Evolutionary conservation across 2,113 vertebrate species (phyloP).

Genomic region (Rhabdornis inornatus): DNA sequence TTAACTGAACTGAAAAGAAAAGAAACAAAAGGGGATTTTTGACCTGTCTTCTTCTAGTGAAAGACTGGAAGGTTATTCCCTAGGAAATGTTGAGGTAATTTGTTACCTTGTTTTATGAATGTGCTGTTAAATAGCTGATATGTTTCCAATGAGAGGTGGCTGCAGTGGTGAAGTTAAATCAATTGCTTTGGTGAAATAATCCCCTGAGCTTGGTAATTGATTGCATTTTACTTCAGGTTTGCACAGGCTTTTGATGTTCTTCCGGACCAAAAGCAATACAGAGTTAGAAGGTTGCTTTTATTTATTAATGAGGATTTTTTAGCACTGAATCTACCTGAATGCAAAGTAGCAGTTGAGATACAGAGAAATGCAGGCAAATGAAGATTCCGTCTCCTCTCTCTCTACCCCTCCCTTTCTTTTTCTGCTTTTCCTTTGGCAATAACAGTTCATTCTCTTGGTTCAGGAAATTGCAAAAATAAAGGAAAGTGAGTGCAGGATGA

Average conservation of each 20-base stretch:
- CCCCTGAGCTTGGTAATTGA: not conserved
- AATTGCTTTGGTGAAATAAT: constrained; percentile 30
- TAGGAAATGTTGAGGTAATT: not conserved
- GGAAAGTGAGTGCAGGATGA: not conserved
- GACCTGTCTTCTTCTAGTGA: not conserved
- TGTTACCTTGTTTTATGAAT: not conserved
- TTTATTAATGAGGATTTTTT: constrained; percentile 9
- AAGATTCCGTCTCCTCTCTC: not conserved
- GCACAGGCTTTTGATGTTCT: not conserved
- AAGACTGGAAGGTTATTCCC: not conserved
- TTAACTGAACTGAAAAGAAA: not conserved
- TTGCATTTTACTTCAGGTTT: not conserved
- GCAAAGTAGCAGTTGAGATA: not conserved
- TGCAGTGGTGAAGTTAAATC: constrained; percentile 4
- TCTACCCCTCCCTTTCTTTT: not conserved
- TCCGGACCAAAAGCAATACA: not conserved
- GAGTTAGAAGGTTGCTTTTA: not conserved
- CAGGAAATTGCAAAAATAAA: not conserved
- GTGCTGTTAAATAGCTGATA: not conserved
- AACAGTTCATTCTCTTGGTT: not conserved
- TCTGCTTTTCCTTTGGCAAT: not conserved
- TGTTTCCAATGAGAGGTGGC: not conserved
- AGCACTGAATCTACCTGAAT: not conserved
- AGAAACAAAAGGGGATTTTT: not conserved
- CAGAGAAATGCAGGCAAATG: not conserved